phyloP scores from a whole-genome alignment of 2,888 invertebrate species.

The Pseudoips prasinana region DNA sequence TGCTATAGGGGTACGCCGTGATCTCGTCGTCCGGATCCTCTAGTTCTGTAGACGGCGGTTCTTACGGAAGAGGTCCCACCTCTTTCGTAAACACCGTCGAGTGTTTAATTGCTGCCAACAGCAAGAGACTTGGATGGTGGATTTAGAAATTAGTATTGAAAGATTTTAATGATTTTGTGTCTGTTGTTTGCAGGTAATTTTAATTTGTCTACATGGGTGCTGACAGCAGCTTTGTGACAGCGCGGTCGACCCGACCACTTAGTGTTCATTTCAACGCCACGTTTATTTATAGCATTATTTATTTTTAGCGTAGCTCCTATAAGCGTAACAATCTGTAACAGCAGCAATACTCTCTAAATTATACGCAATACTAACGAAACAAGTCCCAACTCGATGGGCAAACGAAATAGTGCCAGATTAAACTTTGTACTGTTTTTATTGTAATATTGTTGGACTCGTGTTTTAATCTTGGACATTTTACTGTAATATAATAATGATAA shows the following conservation, averaged over 20 bases:
- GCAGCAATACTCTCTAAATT: slow-evolving; percentile 40
- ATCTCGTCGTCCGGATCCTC: no score
- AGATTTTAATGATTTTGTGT: no score
- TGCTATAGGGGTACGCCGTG: no score
- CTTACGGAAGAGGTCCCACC: no score
- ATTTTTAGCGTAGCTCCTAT: slow-evolving; percentile 50
- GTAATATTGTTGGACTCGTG: slow-evolving; percentile 20
- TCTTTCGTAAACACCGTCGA: no score
- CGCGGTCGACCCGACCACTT: slow-evolving; percentile 17
- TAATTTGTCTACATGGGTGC: slow-evolving; percentile 45
- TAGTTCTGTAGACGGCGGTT: no score
- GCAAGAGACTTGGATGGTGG: no score
- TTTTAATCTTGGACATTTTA: slow-evolving; percentile 32
- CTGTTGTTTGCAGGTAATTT: slow-evolving; percentile 44
- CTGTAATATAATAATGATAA: slow-evolving; percentile 11
- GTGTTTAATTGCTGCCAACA: no score
- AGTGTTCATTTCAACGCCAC: slow-evolving; percentile 45
- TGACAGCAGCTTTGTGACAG: slow-evolving; percentile 53
- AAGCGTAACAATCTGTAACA: slow-evolving; percentile 49
- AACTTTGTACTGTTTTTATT: slow-evolving; percentile 35
- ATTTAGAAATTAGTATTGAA: no score
- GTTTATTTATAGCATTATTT: slow-evolving; percentile 67
- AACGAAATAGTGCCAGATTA: slow-evolving; percentile 44
- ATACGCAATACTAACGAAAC: slow-evolving; percentile 20
- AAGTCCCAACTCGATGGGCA: slow-evolving; percentile 36